Evolutionary conservation across 2,113 vertebrate species (phyloP).

Genomic region (Limanda limanda): DNA sequence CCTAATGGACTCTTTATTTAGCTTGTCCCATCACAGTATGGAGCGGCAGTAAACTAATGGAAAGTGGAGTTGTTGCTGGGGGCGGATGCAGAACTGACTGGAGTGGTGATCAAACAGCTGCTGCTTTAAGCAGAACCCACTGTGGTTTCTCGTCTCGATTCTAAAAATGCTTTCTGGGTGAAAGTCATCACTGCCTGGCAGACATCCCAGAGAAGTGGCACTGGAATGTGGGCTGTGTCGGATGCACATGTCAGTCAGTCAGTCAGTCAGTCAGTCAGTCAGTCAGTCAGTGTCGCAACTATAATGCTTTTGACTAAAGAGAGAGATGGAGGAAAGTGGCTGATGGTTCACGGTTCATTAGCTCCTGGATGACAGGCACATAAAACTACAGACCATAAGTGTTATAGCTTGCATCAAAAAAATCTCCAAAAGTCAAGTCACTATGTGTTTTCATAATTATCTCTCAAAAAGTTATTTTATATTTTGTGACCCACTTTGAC

Average conservation of each 20-base stretch:
- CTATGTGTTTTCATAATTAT: not conserved
- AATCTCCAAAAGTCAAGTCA: too few species aligned
- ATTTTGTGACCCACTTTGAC: not conserved
- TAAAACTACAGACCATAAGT: not conserved
- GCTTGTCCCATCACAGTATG: not conserved
- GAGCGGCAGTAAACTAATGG: not conserved
- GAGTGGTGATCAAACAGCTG: constrained; percentile 5
- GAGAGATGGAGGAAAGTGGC: not conserved
- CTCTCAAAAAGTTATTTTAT: not conserved
- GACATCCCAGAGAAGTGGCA: constrained; percentile 1
- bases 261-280: too few species aligned
- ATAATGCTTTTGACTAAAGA: not conserved
- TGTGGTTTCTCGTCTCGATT: not conserved
- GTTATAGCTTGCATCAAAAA: not conserved
- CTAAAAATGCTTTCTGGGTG: not conserved
- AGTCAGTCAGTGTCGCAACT: not conserved
- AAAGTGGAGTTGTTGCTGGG: not conserved
- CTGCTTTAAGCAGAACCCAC: constrained; percentile 1
- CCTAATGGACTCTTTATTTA: constrained; percentile 33
- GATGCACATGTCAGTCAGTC: not conserved
- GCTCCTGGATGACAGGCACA: not conserved
- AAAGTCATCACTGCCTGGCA: constrained; percentile 25
- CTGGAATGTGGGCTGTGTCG: constrained; percentile 28
- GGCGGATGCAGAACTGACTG: constrained; percentile 19
- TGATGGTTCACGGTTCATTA: not conserved